These are phyloP conservation scores for Gasterosteus aculeatus DNA, from an alignment of 2,113 vertebrate species.

Conservation along the genomic window DNA sequence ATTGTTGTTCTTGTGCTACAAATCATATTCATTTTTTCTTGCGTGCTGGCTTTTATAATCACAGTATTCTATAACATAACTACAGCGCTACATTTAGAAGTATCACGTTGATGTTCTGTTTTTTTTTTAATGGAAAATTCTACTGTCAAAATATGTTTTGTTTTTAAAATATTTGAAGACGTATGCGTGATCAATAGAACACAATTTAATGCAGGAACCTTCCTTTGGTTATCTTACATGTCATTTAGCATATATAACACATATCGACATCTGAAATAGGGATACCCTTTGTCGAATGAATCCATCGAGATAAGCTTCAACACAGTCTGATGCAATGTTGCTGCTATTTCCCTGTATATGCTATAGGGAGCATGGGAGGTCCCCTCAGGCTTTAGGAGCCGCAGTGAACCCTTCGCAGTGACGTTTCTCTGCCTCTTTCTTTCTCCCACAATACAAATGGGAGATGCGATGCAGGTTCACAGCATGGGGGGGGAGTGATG, in stretches of 20 bases:
- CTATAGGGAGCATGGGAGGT: conserved; percentile 49
- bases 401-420: conserved; percentile 63
- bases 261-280: background rate
- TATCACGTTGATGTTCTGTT: background rate
- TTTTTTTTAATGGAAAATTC: background rate
- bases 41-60: background rate
- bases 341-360: conserved; percentile 62
- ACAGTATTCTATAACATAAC: background rate
- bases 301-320: conserved; percentile 11
- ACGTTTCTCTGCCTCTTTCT: conserved; percentile 50
- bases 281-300: background rate
- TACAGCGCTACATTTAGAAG: background rate
- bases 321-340: conserved; percentile 62
- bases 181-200: background rate
- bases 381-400: conserved; percentile 62
- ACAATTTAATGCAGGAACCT: background rate
- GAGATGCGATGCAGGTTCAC: conserved; percentile 67
- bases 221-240: background rate
- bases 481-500: conserved; percentile 59
- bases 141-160: background rate
- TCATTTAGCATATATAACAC: background rate
- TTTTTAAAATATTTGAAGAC: background rate
- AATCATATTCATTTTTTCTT: background rate
- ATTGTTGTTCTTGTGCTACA: conserved; percentile 3
- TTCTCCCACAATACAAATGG: conserved; percentile 62